Base-by-base conservation (phyloP, 1,140 invertebrate genomes). In the Temnothorax curvispinosus region DNA sequence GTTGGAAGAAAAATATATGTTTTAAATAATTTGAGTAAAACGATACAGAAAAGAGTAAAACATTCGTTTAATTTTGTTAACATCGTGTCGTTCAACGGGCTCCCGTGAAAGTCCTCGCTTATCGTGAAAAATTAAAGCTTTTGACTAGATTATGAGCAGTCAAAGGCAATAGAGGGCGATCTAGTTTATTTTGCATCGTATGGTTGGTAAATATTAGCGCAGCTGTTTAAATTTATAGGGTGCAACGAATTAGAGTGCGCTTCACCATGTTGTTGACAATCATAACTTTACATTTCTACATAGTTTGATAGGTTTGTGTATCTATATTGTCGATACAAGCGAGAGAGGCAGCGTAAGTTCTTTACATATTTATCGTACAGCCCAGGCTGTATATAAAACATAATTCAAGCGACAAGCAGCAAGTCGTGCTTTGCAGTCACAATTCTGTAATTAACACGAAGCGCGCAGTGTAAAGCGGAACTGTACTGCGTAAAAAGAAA, bases 371-470 rank as follows among this genome's bases (percentile, higher is more conserved):
- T 84, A 84, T 74, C 80, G 27, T 11, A 27, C 27, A 1, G 27
- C 41, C 11, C 38, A 21, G 47, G 8, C 35, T 56, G 38, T 71
- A 65, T 78, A 65, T 54, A 71, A 69, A 74, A 69, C 64, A 44
- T 21, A 81, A 88, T 88, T 86, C 38, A 18, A 80, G 50, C 44
- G 60, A 77, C 65, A 67, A 60, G 60, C 50, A 60, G 47, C 35
- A 58, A 75, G 18, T 54, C 35, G 54, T 38, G 11, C 56, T 75
- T 54, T 71, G 38, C 80, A 84, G 69, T 85, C 74, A 44, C 62
- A 41, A 60, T 72, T 41, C 69, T 84, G 38, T 65, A 67, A 87
- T 87, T 78, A 81, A 85, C 80, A 65, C 38, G 76, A 69, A 76
- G 56, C 21, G 44, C 35, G 27, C 67, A 60, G 1, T 35, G 67